phyloP scores from a whole-genome alignment of 1,140 invertebrate genomes.

The Eupristina koningsbergeri region DNA sequence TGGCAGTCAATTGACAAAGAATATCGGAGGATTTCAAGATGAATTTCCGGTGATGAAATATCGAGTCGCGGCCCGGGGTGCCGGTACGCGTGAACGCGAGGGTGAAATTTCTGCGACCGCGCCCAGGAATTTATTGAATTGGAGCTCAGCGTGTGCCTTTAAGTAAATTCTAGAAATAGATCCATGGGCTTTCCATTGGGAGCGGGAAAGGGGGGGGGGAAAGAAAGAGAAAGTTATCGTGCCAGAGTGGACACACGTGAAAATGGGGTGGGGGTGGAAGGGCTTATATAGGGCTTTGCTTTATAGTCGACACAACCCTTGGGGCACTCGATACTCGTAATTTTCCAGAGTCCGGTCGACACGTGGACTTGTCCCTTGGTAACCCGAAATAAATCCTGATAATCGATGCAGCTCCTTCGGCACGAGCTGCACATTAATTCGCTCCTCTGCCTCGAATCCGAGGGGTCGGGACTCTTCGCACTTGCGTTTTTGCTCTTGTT shows the following conservation, averaged over 20 bases:
- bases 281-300: conserved; percentile 9
- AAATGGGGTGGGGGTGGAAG: background rate
- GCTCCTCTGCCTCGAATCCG: background rate
- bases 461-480: no score
- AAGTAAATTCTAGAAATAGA: conserved; percentile 23
- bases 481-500: no score
- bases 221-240: no score
- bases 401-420: conserved; percentile 30
- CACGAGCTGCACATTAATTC: background rate
- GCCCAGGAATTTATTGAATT: conserved; percentile 37
- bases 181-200: background rate
- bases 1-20: conserved; percentile 18
- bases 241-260: no score
- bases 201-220: no score
- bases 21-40: background rate
- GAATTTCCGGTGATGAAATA: conserved; percentile 24
- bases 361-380: background rate
- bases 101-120: conserved; percentile 23
- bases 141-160: background rate
- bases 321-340: background rate
- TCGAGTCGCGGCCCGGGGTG: background rate
- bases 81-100: background rate
- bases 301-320: background rate
- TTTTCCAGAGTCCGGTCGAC: background rate
- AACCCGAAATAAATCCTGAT: conserved; percentile 43